phyloP scores from a whole-genome alignment of 2,797 vertebrate genomes.

The Heteromormyrus szaboi region DNA sequence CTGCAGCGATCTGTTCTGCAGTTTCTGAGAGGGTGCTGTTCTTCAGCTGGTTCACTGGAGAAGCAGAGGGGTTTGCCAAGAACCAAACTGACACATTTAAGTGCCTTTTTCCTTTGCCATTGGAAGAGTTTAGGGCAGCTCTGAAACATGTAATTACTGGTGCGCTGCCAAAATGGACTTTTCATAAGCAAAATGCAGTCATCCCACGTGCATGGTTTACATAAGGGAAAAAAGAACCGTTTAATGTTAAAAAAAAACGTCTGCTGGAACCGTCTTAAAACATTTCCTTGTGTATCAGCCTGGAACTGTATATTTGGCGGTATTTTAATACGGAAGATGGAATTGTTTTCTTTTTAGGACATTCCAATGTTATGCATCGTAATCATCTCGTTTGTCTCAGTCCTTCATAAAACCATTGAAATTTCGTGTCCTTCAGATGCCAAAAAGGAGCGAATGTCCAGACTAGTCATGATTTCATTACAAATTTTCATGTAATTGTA shows the following conservation, averaged over 20 bases:
- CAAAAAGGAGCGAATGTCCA: background rate
- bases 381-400: background rate
- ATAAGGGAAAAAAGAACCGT: background rate
- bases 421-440: background rate
- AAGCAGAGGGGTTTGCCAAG: background rate
- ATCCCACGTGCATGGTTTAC: background rate
- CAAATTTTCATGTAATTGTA: background rate
- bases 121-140: slow-evolving; percentile 8
- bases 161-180: background rate
- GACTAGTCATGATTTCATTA: background rate
- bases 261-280: background rate
- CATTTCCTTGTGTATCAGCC: background rate
- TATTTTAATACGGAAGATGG: background rate
- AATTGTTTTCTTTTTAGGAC: background rate
- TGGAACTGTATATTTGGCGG: background rate
- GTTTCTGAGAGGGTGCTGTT: background rate
- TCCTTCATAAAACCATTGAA: background rate
- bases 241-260: background rate
- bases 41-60: background rate
- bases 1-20: background rate
- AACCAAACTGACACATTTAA: background rate
- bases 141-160: background rate
- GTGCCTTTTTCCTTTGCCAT: slow-evolving; percentile 14
- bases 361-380: background rate
- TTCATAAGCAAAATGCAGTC: background rate